These are phyloP conservation scores for Cardiocondyla obscurior DNA, from an alignment of 1,140 invertebrate species.

Conservation along the genomic window DNA sequence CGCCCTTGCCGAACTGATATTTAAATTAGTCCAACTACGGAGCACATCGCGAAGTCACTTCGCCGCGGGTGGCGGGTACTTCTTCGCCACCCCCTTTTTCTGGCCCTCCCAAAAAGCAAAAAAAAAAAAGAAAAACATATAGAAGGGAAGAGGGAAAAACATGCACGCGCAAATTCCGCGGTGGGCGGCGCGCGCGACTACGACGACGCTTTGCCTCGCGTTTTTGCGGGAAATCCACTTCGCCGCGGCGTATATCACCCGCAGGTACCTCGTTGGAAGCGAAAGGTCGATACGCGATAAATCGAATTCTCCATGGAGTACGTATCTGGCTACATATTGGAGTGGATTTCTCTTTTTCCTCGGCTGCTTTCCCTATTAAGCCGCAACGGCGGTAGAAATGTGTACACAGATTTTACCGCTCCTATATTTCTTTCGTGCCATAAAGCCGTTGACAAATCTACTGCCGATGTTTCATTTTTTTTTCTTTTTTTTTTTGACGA, in stretches of 20 bases:
- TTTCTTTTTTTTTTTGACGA: background rate
- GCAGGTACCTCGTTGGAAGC: conserved; percentile 46
- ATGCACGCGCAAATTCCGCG: conserved; percentile 46
- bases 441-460: background rate
- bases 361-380: conserved; percentile 7
- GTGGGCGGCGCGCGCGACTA: background rate
- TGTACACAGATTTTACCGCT: conserved; percentile 26
- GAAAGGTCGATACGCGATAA: conserved; percentile 35
- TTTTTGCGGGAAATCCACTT: conserved; percentile 59
- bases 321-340: conserved; percentile 37
- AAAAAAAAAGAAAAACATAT: conserved; percentile 14
- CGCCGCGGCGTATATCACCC: conserved; percentile 45
- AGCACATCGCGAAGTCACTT: conserved; percentile 67
- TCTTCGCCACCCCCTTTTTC: conserved; percentile 35
- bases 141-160: too few relatives aligned
- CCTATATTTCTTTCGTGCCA: background rate
- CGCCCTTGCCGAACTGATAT: conserved; percentile 83
- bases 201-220: conserved; percentile 20
- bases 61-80: conserved; percentile 72
- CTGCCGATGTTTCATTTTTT: background rate
- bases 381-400: background rate
- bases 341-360: conserved; percentile 22
- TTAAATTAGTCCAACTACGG: conserved; percentile 84
- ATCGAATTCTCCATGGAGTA: conserved; percentile 26
- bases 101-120: conserved; percentile 16